Evolutionary conservation across 2,113 vertebrate species (phyloP), one percentile per base, ranked within the genome.

Genomic region (Trochalopteron elliotii): DNA sequence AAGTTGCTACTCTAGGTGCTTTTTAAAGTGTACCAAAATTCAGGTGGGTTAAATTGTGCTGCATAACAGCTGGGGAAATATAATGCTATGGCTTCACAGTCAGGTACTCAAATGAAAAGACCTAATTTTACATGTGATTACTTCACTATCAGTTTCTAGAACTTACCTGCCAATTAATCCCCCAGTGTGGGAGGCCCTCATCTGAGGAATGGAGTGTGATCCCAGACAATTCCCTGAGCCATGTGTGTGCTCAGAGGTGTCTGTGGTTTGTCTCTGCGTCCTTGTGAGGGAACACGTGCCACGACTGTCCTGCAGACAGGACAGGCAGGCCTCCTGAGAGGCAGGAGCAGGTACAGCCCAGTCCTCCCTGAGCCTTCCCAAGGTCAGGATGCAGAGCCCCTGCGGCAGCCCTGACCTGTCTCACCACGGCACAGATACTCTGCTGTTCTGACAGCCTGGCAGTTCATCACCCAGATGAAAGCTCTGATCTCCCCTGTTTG

Each of bases 381-480:
- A 96, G 95, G 88, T 96, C 96, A 96, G 92, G 75, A 82, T 17
- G 55, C 77, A 85, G 79, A 63, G 40, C 21, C 80, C 86, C 87
- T 33, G 77, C 6, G 23, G 95, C 88, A 83, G 91, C 91, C 75
- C 83, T 93, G 87, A 70, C 93, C 86, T 90, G 91, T 71, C 80
- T 89, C 85, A 31, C 80, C 91, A 75, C 84, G 16, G 93, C 52
- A 77, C 84, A 69, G 89, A 86, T 78, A 15, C 61, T 78, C 83
- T 21, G 24, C 72, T 1, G 2, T 44, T 85, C 76, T 94, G 95
- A 94, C 96, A 97, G 85, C 81, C 93, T 93, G 92, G 82, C 90
- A 94, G 78, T 94, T 96, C 94, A 96, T 97, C 96, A 95, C 86
- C 76, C 92, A 93, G 87, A 95, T 84, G 90, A 96, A 96, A 97